Evolutionary conservation across 2,888 invertebrate species (phyloP).

Genomic region (Dexiosoma caninum): DNA sequence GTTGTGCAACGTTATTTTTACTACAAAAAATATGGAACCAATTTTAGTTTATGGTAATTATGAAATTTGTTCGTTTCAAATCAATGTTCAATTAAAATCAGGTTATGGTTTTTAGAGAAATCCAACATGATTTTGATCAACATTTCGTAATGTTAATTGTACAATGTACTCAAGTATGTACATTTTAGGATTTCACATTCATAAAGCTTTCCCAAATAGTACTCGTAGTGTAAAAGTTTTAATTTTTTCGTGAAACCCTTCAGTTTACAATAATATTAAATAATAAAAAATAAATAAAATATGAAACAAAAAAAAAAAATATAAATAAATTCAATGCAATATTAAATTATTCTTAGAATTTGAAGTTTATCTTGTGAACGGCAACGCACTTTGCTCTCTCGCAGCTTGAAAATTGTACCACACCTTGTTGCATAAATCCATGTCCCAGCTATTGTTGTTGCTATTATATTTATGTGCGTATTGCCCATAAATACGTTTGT

Average conservation of each 20-base stretch:
- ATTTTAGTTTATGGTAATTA: no score
- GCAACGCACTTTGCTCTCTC: slow-evolving; percentile 62
- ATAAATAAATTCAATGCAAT: neutral
- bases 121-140: no score
- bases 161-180: no score
- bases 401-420: slow-evolving; percentile 54
- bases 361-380: slow-evolving; percentile 42
- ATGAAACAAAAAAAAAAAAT: neutral
- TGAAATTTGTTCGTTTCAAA: no score
- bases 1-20: no score
- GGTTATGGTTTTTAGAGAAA: no score
- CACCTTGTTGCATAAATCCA: slow-evolving; percentile 54
- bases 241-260: slow-evolving; percentile 7
- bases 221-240: no score
- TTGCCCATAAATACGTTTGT: neutral
- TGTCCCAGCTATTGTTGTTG: slow-evolving; percentile 15
- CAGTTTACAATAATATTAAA: slow-evolving; percentile 16
- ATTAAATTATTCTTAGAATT: slow-evolving; percentile 38
- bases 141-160: no score
- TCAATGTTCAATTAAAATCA: no score
- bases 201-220: no score
- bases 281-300: neutral
- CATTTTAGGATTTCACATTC: no score
- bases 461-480: neutral
- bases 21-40: no score